These are phyloP conservation scores for Poecilia gillii DNA, from an alignment of 2,797 vertebrate genomes.

Conservation along the genomic window DNA sequence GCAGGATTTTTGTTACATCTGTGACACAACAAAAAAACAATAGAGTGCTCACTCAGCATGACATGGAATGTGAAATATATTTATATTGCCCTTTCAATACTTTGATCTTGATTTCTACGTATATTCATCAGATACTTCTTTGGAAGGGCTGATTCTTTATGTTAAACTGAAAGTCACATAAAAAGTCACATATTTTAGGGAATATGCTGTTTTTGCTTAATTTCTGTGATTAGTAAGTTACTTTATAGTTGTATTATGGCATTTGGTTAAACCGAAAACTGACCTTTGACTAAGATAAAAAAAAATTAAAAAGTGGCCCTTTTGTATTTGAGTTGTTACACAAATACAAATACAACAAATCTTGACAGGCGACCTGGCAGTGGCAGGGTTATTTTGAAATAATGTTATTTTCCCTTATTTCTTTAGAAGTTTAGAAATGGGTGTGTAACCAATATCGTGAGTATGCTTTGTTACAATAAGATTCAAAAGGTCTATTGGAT, in stretches of 20 bases:
- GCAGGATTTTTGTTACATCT: background rate
- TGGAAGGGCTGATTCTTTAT: background rate
- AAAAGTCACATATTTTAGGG: too few species aligned
- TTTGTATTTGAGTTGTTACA: background rate
- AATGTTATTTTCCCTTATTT: background rate
- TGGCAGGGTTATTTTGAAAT: background rate
- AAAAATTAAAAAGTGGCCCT: background rate
- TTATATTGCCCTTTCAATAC: too few species aligned
- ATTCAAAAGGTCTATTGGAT: background rate
- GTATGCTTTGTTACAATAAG: background rate
- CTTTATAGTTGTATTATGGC: background rate
- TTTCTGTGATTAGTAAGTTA: too few species aligned
- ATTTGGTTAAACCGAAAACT: background rate
- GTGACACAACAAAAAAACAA: background rate
- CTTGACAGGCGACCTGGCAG: background rate
- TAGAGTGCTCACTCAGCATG: too few species aligned
- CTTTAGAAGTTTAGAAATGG: background rate
- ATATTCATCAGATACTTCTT: background rate
- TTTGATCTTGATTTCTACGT: background rate
- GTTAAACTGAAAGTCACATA: background rate
- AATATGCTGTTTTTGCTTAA: too few species aligned
- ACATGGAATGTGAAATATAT: too few species aligned
- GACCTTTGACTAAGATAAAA: background rate
- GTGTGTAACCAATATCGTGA: background rate
- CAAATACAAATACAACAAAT: background rate